phyloP scores from a whole-genome alignment of 2,113 vertebrate species.

The Pomatorhinus ruficollis region DNA sequence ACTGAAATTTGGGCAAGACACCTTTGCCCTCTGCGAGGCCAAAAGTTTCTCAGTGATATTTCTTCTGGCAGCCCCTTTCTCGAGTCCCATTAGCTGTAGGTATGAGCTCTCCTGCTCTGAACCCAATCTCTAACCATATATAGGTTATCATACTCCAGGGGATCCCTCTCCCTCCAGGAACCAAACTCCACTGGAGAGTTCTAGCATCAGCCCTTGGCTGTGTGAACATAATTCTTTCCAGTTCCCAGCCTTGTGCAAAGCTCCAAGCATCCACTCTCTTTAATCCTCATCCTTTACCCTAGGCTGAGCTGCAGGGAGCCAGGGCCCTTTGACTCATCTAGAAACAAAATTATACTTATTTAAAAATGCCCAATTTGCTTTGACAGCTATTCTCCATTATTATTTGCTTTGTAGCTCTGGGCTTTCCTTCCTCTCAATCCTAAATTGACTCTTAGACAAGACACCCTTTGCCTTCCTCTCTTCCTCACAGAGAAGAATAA shows the following conservation, averaged over 20 bases:
- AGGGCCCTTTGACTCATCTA: not conserved
- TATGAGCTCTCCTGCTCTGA: not conserved
- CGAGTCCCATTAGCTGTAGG: not conserved
- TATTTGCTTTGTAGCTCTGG: not conserved
- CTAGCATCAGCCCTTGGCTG: not conserved
- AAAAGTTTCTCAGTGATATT: not conserved
- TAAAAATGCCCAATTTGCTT: not conserved
- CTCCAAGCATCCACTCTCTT: not conserved
- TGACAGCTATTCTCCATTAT: not conserved
- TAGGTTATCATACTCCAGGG: not conserved
- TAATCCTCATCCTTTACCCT: not conserved
- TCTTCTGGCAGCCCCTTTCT: not conserved
- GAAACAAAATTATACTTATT: not conserved
- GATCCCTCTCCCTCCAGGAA: not conserved
- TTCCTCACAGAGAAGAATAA: not conserved
- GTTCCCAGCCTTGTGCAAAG: accelerated
- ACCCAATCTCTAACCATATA: not conserved
- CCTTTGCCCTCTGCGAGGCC: not conserved
- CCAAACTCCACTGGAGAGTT: not conserved
- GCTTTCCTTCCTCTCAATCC: not conserved
- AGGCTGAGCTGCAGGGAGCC: not conserved
- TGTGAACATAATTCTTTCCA: not conserved
- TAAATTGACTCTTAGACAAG: not conserved
- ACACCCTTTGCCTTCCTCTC: not conserved
- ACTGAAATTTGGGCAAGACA: not conserved